A percentile compares a stretch with the other conserved stretches of the same genome.
Conservation (phyloP, 2,113 vertebrate genomes). For the Platanista minor region DNA sequence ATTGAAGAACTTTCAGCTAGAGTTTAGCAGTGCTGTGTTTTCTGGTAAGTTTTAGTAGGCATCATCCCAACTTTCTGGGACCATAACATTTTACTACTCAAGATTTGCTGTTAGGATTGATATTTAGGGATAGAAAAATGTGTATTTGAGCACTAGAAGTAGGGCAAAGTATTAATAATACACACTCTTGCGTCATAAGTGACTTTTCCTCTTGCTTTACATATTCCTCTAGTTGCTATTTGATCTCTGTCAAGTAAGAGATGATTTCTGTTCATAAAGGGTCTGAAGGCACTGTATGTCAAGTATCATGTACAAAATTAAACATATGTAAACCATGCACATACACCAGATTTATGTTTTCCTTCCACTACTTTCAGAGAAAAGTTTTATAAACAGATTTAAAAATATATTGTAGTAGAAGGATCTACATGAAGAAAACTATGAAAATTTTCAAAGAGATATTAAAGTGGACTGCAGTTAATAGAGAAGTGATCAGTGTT, state of each 20-base stretch:
- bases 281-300: background rate
- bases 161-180: background rate
- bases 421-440: background rate
- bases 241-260: background rate
- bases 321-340: background rate
- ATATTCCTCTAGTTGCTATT: background rate
- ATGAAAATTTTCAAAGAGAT: background rate
- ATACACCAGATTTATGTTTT: background rate
- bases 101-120: background rate
- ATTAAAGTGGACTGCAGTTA: background rate
- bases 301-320: background rate
- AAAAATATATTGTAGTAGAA: background rate
- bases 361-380: conserved; percentile 6
- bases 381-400: background rate
- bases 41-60: background rate
- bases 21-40: background rate
- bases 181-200: background rate
- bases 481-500: background rate
- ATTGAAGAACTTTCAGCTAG: background rate
- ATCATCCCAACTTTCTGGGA: background rate
- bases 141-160: background rate
- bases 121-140: background rate
- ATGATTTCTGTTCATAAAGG: background rate
- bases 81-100: background rate
- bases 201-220: background rate